Conservation (phyloP, 2,888 invertebrate genomes). For the Antheraea yamamai region DNA sequence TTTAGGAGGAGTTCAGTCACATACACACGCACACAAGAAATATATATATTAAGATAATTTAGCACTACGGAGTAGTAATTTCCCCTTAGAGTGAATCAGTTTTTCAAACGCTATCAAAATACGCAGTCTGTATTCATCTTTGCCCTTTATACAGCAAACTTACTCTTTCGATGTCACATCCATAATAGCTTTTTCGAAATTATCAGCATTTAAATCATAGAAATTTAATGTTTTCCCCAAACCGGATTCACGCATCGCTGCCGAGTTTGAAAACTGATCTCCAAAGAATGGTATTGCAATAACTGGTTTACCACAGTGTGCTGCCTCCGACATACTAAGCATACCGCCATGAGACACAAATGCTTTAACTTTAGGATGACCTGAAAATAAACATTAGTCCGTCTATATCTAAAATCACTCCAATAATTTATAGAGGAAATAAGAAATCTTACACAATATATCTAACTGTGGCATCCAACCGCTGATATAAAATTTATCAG, state of each 20-base stretch:
- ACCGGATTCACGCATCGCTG: slow-evolving; percentile 77
- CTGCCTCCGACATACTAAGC: slow-evolving; percentile 86
- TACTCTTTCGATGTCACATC: slow-evolving; percentile 68
- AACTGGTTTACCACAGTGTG: slow-evolving; percentile 84
- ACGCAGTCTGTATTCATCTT: not conserved
- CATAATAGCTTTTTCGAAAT: slow-evolving; percentile 70
- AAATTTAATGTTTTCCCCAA: slow-evolving; percentile 78
- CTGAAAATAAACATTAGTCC: slow-evolving; percentile 46
- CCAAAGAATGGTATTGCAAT: slow-evolving; percentile 86
- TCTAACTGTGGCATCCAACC: slow-evolving; percentile 87
- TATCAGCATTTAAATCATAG: slow-evolving; percentile 73
- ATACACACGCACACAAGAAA: too few relatives aligned
- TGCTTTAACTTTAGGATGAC: slow-evolving; percentile 85
- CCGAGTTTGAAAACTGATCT: slow-evolving; percentile 84
- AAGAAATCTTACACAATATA: slow-evolving; percentile 77
- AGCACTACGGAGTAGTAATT: not conserved
- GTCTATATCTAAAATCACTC: too few relatives aligned
- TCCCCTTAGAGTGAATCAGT: not conserved
- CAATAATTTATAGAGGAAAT: too few relatives aligned
- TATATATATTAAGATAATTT: too few relatives aligned
- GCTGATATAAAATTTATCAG: slow-evolving; percentile 82
- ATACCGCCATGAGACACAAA: slow-evolving; percentile 89
- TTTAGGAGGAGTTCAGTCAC: too few relatives aligned
- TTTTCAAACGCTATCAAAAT: not conserved
- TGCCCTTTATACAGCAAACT: slow-evolving; percentile 38